A percentile compares a stretch with the other conserved stretches of the same genome.
These are phyloP conservation scores for Acromyrmex heyeri DNA, from an alignment of 1,140 invertebrate genomes.

Conservation along the genomic window DNA sequence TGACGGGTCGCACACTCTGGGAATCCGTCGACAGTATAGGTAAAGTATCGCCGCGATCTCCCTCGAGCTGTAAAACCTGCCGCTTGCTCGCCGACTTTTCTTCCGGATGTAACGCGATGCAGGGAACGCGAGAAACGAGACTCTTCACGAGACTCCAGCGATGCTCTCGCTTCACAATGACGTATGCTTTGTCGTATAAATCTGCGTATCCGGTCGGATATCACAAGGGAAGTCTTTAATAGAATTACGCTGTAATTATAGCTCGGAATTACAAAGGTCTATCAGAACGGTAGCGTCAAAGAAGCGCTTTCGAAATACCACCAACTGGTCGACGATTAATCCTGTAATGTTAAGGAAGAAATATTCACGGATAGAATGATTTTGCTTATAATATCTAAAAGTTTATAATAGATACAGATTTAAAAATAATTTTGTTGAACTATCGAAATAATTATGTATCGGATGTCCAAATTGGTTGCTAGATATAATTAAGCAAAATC, in stretches of 20 bases:
- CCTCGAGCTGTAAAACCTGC: not conserved
- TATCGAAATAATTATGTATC: no score
- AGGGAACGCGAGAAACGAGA: conserved; percentile 10
- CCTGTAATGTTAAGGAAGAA: not conserved
- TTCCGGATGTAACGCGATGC: conserved; percentile 2
- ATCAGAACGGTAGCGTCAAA: not conserved
- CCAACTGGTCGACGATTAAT: conserved; percentile 13
- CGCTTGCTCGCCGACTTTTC: not conserved
- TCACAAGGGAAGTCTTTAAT: not conserved
- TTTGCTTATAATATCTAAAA: no score
- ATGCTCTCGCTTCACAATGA: conserved; percentile 10
- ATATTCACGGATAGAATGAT: not conserved
- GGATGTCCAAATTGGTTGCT: no score
- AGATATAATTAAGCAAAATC: no score
- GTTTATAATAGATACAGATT: no score
- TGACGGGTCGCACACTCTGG: conserved; percentile 58
- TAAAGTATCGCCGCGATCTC: conserved; percentile 5
- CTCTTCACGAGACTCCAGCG: not conserved
- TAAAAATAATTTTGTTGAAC: no score
- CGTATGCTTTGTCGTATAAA: conserved; percentile 17
- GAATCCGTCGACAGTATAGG: conserved; percentile 37
- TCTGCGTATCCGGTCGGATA: not conserved
- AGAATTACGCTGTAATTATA: conserved; percentile 44
- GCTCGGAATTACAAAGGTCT: conserved; percentile 8
- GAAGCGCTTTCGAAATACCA: not conserved